A percentile compares a stretch with the other conserved stretches of the same genome.
These are phyloP conservation scores for Sepiola atlantica DNA, from an alignment of 2,888 invertebrate species.

Conservation along the genomic window DNA sequence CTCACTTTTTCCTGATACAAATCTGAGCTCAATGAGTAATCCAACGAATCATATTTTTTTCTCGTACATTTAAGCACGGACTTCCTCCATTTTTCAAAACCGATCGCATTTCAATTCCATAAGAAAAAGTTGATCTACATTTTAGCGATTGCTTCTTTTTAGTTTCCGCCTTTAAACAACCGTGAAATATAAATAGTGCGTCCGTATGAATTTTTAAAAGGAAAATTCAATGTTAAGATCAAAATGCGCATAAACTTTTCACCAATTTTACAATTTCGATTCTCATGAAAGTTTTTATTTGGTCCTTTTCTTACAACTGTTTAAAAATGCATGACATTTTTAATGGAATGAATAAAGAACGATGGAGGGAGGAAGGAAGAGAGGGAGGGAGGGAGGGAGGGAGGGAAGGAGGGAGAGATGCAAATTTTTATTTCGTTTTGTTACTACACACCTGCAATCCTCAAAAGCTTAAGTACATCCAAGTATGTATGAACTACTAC, in stretches of 20 bases:
- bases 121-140: not conserved
- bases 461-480: too few relatives aligned
- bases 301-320: not conserved
- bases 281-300: not conserved
- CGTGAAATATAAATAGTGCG: not conserved
- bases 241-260: not conserved
- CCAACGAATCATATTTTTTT: too few relatives aligned
- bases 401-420: too few relatives aligned
- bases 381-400: too few relatives aligned
- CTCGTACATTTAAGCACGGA: too few relatives aligned
- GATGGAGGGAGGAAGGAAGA: not conserved
- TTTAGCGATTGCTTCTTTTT: not conserved
- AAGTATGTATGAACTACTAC: too few relatives aligned
- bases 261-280: not conserved
- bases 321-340: not conserved
- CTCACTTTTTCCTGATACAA: too few relatives aligned
- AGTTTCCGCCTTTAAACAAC: not conserved
- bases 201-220: not conserved
- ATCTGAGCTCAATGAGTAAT: too few relatives aligned
- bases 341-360: not conserved
- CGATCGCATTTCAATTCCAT: too few relatives aligned
- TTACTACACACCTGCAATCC: too few relatives aligned
- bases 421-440: too few relatives aligned
- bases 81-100: too few relatives aligned
- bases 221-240: not conserved